A percentile compares a stretch with the other conserved stretches of the same genome.
These are phyloP conservation scores for Pangasius mekongensis DNA, from an alignment of 2,797 vertebrate genomes.

Conservation along the genomic window DNA sequence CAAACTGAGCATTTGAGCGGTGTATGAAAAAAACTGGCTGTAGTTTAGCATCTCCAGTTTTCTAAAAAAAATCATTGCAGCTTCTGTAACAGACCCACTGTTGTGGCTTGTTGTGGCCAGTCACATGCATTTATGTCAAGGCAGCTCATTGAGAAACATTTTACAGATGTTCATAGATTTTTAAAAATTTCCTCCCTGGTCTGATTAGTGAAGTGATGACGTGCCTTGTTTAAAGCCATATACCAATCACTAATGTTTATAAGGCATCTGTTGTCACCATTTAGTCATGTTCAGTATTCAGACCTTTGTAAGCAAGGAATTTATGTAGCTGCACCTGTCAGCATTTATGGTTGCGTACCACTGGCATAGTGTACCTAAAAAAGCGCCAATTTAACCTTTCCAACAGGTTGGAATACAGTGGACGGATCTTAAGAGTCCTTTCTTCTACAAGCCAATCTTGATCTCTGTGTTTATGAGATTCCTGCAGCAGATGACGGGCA, in stretches of 20 bases:
- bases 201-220: not conserved
- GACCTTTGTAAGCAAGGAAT: not conserved
- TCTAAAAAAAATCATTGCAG: not conserved
- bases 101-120: not conserved
- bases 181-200: not conserved
- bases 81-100: not conserved
- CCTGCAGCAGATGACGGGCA: conserved; percentile 92
- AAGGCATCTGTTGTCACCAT: not conserved
- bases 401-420: conserved; percentile 70
- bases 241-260: not conserved
- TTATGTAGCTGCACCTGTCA: not conserved
- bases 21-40: not conserved
- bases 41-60: not conserved
- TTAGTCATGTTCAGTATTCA: not conserved
- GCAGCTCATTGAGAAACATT: not conserved
- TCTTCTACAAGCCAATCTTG: conserved; percentile 82
- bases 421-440: conserved; percentile 77
- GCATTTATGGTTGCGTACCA: not conserved
- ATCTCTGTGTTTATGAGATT: conserved; percentile 88
- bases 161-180: not conserved
- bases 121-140: not conserved
- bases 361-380: not conserved
- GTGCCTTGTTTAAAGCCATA: not conserved
- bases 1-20: not conserved
- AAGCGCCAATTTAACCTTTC: conserved; percentile 20